These are phyloP conservation scores for Melinopterus prodromus DNA, from an alignment of 2,888 invertebrate species.

Conservation along the genomic window DNA sequence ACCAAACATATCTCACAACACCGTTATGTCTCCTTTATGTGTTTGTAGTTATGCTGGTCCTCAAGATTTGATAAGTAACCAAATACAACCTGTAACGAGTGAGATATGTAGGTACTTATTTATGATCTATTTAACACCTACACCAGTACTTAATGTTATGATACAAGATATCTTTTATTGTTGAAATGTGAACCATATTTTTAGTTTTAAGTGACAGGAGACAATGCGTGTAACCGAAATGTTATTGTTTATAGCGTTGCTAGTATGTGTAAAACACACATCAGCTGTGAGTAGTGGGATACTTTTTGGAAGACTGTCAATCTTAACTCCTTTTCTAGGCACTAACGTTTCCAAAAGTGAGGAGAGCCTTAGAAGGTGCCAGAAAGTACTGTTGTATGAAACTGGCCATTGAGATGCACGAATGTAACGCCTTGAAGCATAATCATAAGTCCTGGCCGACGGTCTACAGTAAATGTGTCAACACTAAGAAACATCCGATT, in stretches of 20 bases:
- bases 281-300: not conserved
- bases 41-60: too few relatives aligned
- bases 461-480: not conserved
- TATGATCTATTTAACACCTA: not conserved
- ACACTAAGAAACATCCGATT: not conserved
- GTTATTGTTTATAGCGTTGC: not conserved
- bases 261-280: not conserved
- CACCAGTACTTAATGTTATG: not conserved
- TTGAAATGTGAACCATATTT: too few relatives aligned
- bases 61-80: too few relatives aligned
- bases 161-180: too few relatives aligned
- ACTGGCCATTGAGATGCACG: not conserved
- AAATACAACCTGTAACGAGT: too few relatives aligned
- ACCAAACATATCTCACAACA: too few relatives aligned
- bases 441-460: not conserved
- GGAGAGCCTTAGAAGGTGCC: not conserved
- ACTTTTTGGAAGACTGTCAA: not conserved
- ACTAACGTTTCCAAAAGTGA: not conserved
- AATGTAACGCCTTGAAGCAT: not conserved
- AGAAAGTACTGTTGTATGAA: not conserved
- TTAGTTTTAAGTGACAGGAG: too few relatives aligned
- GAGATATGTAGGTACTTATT: too few relatives aligned
- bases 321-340: not conserved
- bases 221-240: not conserved
- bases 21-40: too few relatives aligned